These are phyloP conservation scores for Australoheros facetus DNA, from an alignment of 2,797 vertebrate genomes.

Conservation along the genomic window DNA sequence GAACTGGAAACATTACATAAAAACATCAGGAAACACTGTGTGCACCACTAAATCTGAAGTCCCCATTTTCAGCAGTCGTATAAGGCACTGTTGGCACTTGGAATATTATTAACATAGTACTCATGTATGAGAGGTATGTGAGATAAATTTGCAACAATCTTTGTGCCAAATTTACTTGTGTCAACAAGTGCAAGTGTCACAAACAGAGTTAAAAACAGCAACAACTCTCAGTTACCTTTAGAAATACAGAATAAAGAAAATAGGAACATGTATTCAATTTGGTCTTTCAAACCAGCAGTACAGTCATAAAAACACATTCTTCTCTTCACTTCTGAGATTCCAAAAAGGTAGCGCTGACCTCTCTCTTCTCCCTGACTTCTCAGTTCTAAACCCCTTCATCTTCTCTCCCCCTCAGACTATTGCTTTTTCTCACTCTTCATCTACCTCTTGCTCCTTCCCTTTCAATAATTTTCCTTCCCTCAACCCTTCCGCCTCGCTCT, in stretches of 20 bases:
- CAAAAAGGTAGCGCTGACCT: slow-evolving; percentile 13
- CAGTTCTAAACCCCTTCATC: background rate
- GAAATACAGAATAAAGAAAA: background rate
- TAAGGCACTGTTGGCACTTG: background rate
- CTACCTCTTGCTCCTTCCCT: background rate
- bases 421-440: background rate
- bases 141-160: background rate
- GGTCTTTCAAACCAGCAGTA: background rate
- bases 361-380: background rate
- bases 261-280: background rate
- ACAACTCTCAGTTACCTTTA: background rate
- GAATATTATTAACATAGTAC: background rate
- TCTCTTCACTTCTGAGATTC: background rate
- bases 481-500: background rate
- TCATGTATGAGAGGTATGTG: background rate
- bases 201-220: background rate
- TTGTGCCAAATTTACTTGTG: background rate
- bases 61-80: background rate
- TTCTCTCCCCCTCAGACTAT: background rate
- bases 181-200: background rate
- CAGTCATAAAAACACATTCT: slow-evolving; percentile 13
- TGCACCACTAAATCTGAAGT: background rate
- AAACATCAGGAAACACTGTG: background rate
- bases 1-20: background rate
- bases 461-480: background rate